phyloP scores from a whole-genome alignment of 64 coral and sea anemone genomes.

The Stichodactyla helianthus region DNA sequence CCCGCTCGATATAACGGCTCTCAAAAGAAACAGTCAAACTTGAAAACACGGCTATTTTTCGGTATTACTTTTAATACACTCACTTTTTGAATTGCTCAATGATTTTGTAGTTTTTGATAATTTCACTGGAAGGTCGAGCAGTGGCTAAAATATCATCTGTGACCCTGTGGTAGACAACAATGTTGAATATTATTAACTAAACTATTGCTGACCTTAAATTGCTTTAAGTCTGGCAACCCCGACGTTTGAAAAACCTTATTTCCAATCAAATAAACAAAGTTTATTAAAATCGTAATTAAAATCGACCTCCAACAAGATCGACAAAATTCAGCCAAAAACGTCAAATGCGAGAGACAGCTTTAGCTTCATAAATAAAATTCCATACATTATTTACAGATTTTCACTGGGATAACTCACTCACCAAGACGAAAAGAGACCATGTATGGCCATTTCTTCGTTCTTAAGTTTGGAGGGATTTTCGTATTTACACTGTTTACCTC shows the following conservation, averaged over 20 bases:
- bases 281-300: neutral
- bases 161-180: conserved; percentile 42
- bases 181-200: neutral
- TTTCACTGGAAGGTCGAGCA: conserved; percentile 82
- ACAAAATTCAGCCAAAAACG: too few relatives aligned
- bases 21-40: neutral
- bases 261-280: neutral
- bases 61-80: neutral
- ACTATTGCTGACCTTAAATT: neutral
- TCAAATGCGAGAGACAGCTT: too few relatives aligned
- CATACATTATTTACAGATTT: too few relatives aligned
- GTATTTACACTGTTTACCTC: conserved; percentile 92
- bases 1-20: neutral
- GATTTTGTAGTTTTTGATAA: conserved; percentile 66
- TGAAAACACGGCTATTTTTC: neutral
- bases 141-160: conserved; percentile 86
- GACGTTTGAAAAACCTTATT: neutral
- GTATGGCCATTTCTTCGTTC: conserved; percentile 71
- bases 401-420: conserved; percentile 15
- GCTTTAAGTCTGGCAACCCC: neutral
- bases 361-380: too few relatives aligned
- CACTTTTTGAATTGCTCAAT: conserved; percentile 80
- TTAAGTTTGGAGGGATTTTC: conserved; percentile 91
- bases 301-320: neutral
- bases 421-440: conserved; percentile 95